Conservation (phyloP, 2,113 vertebrate genomes). For the Odocoileus hemionus region DNA sequence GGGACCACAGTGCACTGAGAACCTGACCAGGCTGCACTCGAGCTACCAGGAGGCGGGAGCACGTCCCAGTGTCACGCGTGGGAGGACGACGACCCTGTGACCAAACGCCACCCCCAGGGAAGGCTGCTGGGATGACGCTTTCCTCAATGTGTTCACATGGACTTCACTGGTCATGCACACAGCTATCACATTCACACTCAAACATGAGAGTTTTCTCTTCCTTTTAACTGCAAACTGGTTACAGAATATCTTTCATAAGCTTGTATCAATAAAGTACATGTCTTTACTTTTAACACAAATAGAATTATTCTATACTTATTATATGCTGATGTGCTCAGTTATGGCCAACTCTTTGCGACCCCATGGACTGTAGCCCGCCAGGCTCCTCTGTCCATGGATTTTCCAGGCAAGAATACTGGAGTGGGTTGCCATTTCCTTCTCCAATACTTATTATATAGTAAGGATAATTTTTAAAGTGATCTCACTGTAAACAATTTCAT, state of each 20-base stretch:
- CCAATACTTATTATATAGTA: background rate
- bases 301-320: background rate
- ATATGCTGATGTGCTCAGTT: background rate
- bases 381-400: background rate
- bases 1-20: background rate
- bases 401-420: background rate
- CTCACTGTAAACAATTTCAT: background rate
- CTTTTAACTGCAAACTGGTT: background rate
- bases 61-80: rapidly evolving
- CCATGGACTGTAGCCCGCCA: background rate
- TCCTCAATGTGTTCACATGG: rapidly evolving
- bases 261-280: rapidly evolving
- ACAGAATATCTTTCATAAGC: rapidly evolving
- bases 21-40: rapidly evolving
- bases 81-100: rapidly evolving
- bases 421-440: background rate
- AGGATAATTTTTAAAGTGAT: background rate
- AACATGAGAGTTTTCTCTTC: rapidly evolving
- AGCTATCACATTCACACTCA: rapidly evolving
- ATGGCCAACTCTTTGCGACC: background rate
- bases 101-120: rapidly evolving
- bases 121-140: rapidly evolving
- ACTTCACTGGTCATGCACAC: background rate
- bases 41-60: rapidly evolving
- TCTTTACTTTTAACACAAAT: background rate